These are phyloP conservation scores for Gasterosteus nipponicus DNA, from an alignment of 2,113 vertebrate genomes.

Conservation along the genomic window DNA sequence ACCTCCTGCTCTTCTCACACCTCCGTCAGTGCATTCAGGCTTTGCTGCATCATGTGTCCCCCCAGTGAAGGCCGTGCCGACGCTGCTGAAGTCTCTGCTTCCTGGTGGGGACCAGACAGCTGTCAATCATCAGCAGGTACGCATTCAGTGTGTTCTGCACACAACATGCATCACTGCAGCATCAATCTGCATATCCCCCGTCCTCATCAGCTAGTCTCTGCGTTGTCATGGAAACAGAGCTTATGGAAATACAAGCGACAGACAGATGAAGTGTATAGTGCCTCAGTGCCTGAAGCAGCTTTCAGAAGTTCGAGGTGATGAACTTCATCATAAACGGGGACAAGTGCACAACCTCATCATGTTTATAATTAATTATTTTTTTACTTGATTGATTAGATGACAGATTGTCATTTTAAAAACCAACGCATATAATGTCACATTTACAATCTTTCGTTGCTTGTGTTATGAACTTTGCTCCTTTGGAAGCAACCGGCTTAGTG, in stretches of 20 bases:
- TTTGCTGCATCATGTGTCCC: conserved; percentile 86
- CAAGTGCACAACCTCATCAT: not conserved
- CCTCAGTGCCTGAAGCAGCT: conserved; percentile 8
- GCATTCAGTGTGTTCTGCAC: not conserved
- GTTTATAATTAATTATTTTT: not conserved
- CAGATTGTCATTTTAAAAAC: no score
- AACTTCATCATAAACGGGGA: not conserved
- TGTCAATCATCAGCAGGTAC: conserved; percentile 87
- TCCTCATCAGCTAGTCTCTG: conserved; percentile 31
- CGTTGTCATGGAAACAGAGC: conserved; percentile 62
- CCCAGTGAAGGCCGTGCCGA: conserved; percentile 90
- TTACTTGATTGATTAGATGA: no score
- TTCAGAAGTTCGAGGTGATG: conserved; percentile 23
- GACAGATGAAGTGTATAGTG: conserved; percentile 33
- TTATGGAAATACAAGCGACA: conserved; percentile 35
- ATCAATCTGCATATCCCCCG: conserved; percentile 40
- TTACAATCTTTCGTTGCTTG: no score
- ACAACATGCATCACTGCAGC: conserved; percentile 19
- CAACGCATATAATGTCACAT: no score
- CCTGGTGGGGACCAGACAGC: conserved; percentile 83
- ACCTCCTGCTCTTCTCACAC: not conserved
- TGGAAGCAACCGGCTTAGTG: not conserved
- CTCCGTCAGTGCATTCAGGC: conserved; percentile 78
- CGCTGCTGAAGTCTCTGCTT: conserved; percentile 93
- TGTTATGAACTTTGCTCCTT: no score